phyloP scores from a whole-genome alignment of 2,113 vertebrate genomes.

The Toxostoma redivivum region DNA sequence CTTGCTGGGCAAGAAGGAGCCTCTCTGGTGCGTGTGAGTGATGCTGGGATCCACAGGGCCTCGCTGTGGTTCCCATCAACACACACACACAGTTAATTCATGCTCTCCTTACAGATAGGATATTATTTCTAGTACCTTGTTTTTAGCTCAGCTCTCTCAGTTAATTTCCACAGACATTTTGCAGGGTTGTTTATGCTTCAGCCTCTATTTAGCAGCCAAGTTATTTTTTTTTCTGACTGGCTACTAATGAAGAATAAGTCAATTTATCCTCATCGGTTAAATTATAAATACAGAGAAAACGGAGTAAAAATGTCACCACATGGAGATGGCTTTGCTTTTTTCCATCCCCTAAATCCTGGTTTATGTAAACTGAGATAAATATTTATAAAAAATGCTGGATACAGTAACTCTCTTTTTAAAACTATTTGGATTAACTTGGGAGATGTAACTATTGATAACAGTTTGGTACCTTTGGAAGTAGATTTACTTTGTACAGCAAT shows the following conservation, averaged over 20 bases:
- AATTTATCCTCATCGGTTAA: constrained; percentile 37
- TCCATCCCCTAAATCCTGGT: constrained; percentile 53
- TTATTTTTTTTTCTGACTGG: constrained; percentile 16
- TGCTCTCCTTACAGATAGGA: not conserved
- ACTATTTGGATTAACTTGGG: constrained; percentile 57
- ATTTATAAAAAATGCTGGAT: constrained; percentile 56
- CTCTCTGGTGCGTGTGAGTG: not conserved
- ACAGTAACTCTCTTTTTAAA: constrained; percentile 43
- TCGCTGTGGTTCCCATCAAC: not conserved
- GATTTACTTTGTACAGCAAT: not conserved
- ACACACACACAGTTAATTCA: not conserved
- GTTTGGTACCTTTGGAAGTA: constrained; percentile 37
- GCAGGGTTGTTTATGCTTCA: constrained; percentile 5
- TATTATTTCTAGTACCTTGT: not conserved
- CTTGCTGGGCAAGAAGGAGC: not conserved
- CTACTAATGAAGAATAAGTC: constrained; percentile 21
- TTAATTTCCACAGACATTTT: not conserved
- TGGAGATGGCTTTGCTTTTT: constrained; percentile 43
- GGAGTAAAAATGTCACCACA: constrained; percentile 38
- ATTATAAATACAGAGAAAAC: constrained; percentile 38
- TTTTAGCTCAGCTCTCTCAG: not conserved
- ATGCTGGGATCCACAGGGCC: not conserved
- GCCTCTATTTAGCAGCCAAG: constrained; percentile 10
- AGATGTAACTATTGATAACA: constrained; percentile 57
- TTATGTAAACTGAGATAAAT: constrained; percentile 61